Percentiles rank a stretch among this genome's conserved stretches.
These are phyloP conservation scores for Mustela lutreola DNA, from an alignment of 2,113 vertebrate genomes.

Conservation along the genomic window DNA sequence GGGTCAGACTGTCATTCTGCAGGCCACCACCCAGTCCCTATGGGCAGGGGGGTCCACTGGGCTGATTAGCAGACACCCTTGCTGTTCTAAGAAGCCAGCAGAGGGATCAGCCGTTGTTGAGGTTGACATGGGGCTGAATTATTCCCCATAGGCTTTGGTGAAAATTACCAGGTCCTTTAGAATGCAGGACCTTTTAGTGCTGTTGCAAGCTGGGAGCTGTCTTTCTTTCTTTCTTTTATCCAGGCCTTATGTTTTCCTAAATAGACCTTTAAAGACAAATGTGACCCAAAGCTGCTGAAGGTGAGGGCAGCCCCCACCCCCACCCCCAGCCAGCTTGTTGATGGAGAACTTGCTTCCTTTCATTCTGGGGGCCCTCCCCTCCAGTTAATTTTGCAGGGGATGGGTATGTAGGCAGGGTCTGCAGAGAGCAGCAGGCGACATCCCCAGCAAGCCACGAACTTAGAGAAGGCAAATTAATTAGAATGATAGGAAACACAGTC, in stretches of 20 bases:
- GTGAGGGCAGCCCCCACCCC: neutral
- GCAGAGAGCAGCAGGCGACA: neutral
- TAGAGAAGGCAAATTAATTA: neutral
- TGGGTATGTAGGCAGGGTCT: neutral
- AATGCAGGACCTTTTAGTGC: neutral
- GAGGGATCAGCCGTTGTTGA: neutral
- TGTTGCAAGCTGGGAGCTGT: constrained; percentile 9
- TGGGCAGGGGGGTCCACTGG: neutral
- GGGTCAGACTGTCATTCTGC: neutral
- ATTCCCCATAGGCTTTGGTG: neutral
- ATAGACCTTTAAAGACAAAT: constrained; percentile 42
- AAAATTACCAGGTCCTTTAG: neutral
- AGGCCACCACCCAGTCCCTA: neutral
- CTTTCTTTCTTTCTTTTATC: neutral
- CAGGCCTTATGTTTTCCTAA: constrained; percentile 52
- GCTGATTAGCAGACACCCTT: neutral
- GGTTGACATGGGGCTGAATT: neutral
- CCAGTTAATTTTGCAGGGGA: neutral
- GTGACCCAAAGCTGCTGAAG: neutral
- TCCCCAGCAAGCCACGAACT: neutral
- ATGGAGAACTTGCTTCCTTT: neutral
- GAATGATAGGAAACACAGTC: neutral
- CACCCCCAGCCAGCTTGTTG: neutral
- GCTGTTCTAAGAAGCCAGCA: neutral
- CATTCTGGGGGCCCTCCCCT: neutral